These are phyloP conservation scores for Setophaga kirtlandii DNA, from an alignment of 2,113 vertebrate species.

Conservation along the genomic window DNA sequence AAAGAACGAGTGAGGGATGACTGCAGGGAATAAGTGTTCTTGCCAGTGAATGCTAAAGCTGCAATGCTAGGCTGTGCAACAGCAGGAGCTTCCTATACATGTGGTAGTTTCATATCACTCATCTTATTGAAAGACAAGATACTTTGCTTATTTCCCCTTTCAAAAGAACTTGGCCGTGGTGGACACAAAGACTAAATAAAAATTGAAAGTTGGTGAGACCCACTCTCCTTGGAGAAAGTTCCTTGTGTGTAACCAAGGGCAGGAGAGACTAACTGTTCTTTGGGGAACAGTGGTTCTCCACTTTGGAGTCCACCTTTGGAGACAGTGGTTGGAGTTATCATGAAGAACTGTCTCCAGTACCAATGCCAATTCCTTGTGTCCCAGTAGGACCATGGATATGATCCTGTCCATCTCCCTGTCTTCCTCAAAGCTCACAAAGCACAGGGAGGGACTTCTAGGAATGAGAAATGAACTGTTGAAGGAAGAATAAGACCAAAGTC, in stretches of 20 bases:
- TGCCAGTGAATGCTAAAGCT: background rate
- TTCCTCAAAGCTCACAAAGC: no score
- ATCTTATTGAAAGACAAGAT: background rate
- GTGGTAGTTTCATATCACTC: background rate
- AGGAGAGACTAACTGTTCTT: background rate
- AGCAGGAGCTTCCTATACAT: background rate
- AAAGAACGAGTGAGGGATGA: background rate
- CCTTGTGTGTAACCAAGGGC: background rate
- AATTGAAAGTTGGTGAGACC: background rate
- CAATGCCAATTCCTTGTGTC: background rate
- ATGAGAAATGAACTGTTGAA: no score
- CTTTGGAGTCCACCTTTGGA: background rate
- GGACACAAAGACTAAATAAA: background rate
- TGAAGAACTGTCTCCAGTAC: background rate
- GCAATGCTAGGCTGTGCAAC: background rate
- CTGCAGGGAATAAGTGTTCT: background rate
- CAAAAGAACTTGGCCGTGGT: background rate
- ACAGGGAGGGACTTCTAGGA: no score
- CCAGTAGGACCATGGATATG: no score
- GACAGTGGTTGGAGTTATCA: background rate
- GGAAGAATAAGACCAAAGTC: no score
- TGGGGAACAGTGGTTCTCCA: no score
- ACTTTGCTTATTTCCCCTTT: background rate
- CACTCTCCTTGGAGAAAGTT: background rate
- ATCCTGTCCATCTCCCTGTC: no score